phyloP scores from a whole-genome alignment of 2,113 vertebrate species.

The Clinocottus analis region DNA sequence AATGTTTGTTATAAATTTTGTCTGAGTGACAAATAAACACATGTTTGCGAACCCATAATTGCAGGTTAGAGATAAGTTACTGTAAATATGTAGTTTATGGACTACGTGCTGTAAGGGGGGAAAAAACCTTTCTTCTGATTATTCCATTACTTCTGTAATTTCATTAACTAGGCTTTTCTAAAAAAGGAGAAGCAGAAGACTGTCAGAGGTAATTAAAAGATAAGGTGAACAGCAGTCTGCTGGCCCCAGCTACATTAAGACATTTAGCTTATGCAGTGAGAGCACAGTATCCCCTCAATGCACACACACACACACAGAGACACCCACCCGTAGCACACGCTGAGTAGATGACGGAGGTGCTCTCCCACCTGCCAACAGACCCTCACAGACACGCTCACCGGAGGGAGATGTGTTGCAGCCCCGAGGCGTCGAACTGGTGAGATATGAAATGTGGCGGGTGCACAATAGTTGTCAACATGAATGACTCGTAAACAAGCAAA shows the following conservation, averaged over 20 bases:
- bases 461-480: conserved; percentile 76
- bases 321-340: conserved; percentile 14
- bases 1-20: conserved; percentile 3
- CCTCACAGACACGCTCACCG: conserved; percentile 62
- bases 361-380: conserved; percentile 65
- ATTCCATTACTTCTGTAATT: conserved; percentile 80
- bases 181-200: conserved; percentile 52
- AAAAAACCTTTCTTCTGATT: conserved; percentile 63
- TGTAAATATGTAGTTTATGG: conserved; percentile 9
- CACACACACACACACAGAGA: not conserved
- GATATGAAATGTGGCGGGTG: conserved; percentile 77
- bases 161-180: conserved; percentile 77
- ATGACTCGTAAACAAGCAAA: conserved; percentile 73
- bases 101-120: not conserved
- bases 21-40: conserved; percentile 4
- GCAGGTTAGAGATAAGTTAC: conserved; percentile 21
- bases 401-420: conserved; percentile 60
- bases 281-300: conserved; percentile 48
- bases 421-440: conserved; percentile 50
- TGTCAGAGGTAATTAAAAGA: conserved; percentile 86
- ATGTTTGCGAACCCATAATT: conserved; percentile 11
- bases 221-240: conserved; percentile 75
- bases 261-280: conserved; percentile 62
- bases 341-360: conserved; percentile 48
- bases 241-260: conserved; percentile 65